A percentile compares a stretch with the other conserved stretches of the same genome.
Evolutionary conservation across 2,888 invertebrate species (phyloP).

Genomic region (Hirtodrosophila trivittata): DNA sequence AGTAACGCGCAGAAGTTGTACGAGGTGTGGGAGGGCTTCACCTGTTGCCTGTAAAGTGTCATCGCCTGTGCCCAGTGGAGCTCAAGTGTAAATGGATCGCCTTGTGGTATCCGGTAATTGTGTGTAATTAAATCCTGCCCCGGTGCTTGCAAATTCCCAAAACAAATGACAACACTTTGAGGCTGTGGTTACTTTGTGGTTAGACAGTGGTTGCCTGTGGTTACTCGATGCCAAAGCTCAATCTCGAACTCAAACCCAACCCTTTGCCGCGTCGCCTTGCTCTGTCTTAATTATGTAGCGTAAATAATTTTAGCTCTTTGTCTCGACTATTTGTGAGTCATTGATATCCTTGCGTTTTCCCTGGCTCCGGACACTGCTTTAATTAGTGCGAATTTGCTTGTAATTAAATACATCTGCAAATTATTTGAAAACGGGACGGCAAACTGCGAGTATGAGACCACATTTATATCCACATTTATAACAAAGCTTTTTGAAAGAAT

Average conservation of each 20-base stretch:
- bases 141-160: slow-evolving; percentile 37
- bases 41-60: slow-evolving; percentile 55
- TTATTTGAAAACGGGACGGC: slow-evolving; percentile 7
- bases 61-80: slow-evolving; percentile 41
- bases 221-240: slow-evolving; percentile 42
- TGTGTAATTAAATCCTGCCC: slow-evolving; percentile 83
- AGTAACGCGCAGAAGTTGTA: slow-evolving; percentile 12
- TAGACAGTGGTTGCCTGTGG: slow-evolving; percentile 48
- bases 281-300: slow-evolving; percentile 81
- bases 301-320: slow-evolving; percentile 73
- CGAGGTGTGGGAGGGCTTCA: slow-evolving; percentile 18
- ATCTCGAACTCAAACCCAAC: slow-evolving; percentile 4
- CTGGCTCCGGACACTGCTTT: slow-evolving; percentile 8
- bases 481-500: too few relatives aligned
- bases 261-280: slow-evolving; percentile 42
- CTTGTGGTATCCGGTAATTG: slow-evolving; percentile 82
- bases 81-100: slow-evolving; percentile 77
- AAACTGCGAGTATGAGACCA: too few relatives aligned
- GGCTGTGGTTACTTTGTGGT: slow-evolving; percentile 23
- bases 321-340: slow-evolving; percentile 55
- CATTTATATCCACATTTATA: too few relatives aligned
- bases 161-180: slow-evolving; percentile 76
- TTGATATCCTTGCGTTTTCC: slow-evolving; percentile 55
- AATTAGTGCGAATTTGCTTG: slow-evolving; percentile 50
- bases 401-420: slow-evolving; percentile 41